Base-by-base conservation (phyloP, 2,797 vertebrate genomes). In the Apogon talboti region DNA sequence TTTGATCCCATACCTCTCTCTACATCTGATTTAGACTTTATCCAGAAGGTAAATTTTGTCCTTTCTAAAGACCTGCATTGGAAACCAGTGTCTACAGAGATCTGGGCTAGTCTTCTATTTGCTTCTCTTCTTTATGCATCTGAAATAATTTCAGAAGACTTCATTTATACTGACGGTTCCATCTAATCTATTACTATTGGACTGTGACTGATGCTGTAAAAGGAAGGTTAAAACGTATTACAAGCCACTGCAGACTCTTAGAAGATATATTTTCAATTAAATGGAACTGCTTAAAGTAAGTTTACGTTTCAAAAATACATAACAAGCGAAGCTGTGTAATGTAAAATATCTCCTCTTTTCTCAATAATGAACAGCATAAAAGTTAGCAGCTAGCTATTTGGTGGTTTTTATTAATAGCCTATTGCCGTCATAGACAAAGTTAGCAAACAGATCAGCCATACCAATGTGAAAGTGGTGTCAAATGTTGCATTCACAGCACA, bases 101-200 rank as follows among this genome's bases (percentile, higher is more conserved):
- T n/a, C 6, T 28, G 6, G 24, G 24, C 6, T 28, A 28, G 24
- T 28, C 24, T 28, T 28, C 3, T 28, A 28, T 28, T 28, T 28
- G n/a, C n/a, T n/a, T n/a, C n/a, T n/a, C n/a, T n/a, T n/a, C n/a
- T n/a, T n/a, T n/a, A n/a, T n/a, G n/a, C n/a, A 28, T 28, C 6
- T 28, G 24, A 28, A 28, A 28, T 28, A 3, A 28, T 28, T 28
- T 28, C 6, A 28, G 24, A 28, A 28, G 6, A 28, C 24, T 28
- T 28, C 6, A 28, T 28, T 28, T 28, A 28, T 28, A 6, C 24
- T 28, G n/a, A n/a, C 30, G 49, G n/a, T 24, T 16, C 6, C 56
- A 60, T 49, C 38, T 73, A 35, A 24, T 35, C 42, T 7, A n/a
- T n/a, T 13, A n/a, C n/a, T n/a, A n/a, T n/a, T n/a, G n/a, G n/a